Evolutionary conservation across 2,888 invertebrate genomes (phyloP).

Genomic region (Cataglyphis rosenhaueri): DNA sequence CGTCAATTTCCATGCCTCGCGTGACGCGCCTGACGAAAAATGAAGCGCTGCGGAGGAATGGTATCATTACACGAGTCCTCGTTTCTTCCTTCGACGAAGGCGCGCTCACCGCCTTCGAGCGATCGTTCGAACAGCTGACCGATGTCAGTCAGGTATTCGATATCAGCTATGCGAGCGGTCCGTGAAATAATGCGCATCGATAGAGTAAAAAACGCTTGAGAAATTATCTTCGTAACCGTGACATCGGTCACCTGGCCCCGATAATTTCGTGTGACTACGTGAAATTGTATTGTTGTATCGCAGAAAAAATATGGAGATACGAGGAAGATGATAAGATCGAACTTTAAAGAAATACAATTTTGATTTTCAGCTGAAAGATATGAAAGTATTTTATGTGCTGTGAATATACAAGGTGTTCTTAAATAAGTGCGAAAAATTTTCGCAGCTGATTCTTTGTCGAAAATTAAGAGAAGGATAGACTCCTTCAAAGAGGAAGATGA

Average conservation of each 20-base stretch:
- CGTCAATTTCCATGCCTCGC: constrained; percentile 64
- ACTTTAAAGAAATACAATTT: too few relatives aligned
- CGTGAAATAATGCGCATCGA: constrained; percentile 18
- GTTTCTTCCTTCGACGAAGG: constrained; percentile 63
- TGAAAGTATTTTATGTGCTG: background rate
- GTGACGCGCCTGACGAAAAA: constrained; percentile 67
- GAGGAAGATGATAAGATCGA: background rate
- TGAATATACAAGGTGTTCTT: too few relatives aligned
- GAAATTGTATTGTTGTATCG: background rate
- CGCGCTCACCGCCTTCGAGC: constrained; percentile 6
- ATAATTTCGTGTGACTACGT: background rate
- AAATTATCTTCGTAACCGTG: background rate
- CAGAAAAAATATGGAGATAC: background rate
- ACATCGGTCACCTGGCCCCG: background rate
- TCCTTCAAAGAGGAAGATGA: too few relatives aligned
- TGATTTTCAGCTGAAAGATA: background rate
- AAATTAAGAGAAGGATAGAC: too few relatives aligned
- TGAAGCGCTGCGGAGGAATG: constrained; percentile 61
- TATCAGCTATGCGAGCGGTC: constrained; percentile 4
- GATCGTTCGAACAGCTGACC: background rate
- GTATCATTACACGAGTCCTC: constrained; percentile 64
- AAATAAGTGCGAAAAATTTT: too few relatives aligned
- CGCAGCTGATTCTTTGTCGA: too few relatives aligned
- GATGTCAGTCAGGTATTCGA: background rate
- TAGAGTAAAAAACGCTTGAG: background rate